Percentiles rank a stretch among this genome's conserved stretches.
Conservation (phyloP, 2,113 vertebrate species). For the Jacana jacana region DNA sequence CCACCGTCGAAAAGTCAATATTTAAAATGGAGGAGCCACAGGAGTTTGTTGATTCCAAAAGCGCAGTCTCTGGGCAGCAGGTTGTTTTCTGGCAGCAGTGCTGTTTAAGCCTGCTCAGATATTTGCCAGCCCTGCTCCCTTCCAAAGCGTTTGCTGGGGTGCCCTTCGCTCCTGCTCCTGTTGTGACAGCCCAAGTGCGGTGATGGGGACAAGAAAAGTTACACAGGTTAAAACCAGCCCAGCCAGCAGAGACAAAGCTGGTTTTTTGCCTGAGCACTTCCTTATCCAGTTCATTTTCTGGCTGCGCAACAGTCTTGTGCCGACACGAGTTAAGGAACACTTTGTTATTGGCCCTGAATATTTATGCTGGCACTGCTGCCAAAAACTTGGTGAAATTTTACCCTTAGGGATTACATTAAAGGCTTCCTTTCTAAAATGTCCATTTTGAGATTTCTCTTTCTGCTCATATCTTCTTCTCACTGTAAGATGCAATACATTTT, state of each 20-base stretch:
- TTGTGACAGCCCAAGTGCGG: constrained; percentile 18
- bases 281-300: constrained; percentile 13
- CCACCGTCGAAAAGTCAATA: not conserved
- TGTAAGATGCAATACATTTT: not conserved
- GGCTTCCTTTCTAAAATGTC: not conserved
- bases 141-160: not conserved
- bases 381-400: constrained; percentile 26
- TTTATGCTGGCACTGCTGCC: constrained; percentile 13
- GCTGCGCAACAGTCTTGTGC: not conserved
- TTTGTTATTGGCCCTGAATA: not conserved
- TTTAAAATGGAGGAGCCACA: not conserved
- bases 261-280: not conserved
- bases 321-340: constrained; percentile 1
- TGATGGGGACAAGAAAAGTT: constrained; percentile 25
- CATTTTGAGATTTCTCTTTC: not conserved
- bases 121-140: not conserved
- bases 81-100: not conserved
- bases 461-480: not conserved
- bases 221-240: constrained; percentile 28
- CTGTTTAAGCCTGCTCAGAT: constrained; percentile 31
- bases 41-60: not conserved
- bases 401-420: not conserved
- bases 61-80: not conserved
- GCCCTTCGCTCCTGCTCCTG: constrained; percentile 1
- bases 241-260: not conserved